phyloP scores from a whole-genome alignment of 2,113 vertebrate species.

The Gila orcuttii region DNA sequence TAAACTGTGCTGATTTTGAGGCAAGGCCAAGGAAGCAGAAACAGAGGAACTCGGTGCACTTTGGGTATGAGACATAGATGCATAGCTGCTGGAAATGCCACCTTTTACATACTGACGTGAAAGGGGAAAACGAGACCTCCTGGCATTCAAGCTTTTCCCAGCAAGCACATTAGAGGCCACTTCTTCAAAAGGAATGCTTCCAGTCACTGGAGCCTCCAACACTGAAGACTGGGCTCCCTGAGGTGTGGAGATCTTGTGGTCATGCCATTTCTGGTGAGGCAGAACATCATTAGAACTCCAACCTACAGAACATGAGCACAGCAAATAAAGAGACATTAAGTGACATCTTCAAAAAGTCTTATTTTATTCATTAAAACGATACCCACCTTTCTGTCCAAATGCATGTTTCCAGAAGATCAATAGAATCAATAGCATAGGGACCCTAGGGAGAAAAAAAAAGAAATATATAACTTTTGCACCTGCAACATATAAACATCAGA shows the following conservation, averaged over 20 bases:
- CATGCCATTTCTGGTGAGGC: neutral
- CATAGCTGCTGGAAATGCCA: neutral
- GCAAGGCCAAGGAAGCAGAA: too few species aligned
- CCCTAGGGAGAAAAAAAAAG: neutral
- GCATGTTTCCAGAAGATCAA: neutral
- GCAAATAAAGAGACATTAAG: neutral
- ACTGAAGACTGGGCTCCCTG: neutral
- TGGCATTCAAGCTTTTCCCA: neutral
- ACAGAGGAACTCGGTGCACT: neutral
- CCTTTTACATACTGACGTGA: neutral
- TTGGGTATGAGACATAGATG: neutral
- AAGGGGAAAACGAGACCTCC: neutral
- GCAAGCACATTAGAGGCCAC: neutral
- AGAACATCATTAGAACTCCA: neutral
- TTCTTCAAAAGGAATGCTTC: neutral
- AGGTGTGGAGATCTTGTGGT: neutral
- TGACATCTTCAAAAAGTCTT: neutral
- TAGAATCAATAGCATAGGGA: neutral
- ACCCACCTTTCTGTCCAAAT: neutral
- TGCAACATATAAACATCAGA: neutral
- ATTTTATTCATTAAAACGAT: neutral
- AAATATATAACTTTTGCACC: neutral
- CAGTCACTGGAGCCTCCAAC: neutral
- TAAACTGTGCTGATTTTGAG: too few species aligned
- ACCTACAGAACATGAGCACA: neutral